Evolutionary conservation across 2,888 invertebrate genomes (phyloP).

Genomic region (Drosophila prostipennis): DNA sequence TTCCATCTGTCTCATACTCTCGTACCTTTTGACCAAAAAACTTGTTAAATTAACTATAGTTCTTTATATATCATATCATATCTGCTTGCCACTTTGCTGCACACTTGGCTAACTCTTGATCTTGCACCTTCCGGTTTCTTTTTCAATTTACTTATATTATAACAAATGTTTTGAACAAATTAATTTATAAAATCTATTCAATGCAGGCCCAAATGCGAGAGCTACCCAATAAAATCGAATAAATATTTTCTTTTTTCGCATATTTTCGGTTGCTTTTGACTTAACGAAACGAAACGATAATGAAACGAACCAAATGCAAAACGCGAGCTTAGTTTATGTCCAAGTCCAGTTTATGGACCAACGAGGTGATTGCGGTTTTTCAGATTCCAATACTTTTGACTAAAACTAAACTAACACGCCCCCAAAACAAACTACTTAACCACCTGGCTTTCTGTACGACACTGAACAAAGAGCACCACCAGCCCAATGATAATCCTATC

Average conservation of each 20-base stretch:
- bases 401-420: conserved; percentile 25
- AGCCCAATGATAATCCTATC: conserved; percentile 1
- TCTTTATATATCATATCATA: conserved; percentile 18
- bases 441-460: conserved; percentile 45
- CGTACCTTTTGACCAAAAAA: conserved; percentile 18
- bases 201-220: conserved; percentile 56
- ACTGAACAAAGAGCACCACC: conserved; percentile 25
- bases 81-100: conserved; percentile 66
- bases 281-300: conserved; percentile 74
- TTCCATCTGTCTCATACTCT: conserved; percentile 32
- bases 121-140: conserved; percentile 57
- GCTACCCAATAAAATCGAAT: conserved; percentile 56
- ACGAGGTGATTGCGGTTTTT: conserved; percentile 84
- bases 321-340: conserved; percentile 83
- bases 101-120: conserved; percentile 56
- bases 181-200: conserved; percentile 56
- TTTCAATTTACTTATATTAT: conserved; percentile 33
- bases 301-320: conserved; percentile 50
- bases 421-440: conserved; percentile 34
- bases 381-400: conserved; percentile 54
- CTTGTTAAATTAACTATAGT: conserved; percentile 23
- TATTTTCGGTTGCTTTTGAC: conserved; percentile 74
- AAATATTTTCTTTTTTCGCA: conserved; percentile 71
- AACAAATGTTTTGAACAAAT: conserved; percentile 51
- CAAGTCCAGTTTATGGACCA: conserved; percentile 84